Evolutionary conservation across 2,113 vertebrate species (phyloP), one percentile per base, ranked within the genome.

Genomic region (Gymnobelideus leadbeateri): DNA sequence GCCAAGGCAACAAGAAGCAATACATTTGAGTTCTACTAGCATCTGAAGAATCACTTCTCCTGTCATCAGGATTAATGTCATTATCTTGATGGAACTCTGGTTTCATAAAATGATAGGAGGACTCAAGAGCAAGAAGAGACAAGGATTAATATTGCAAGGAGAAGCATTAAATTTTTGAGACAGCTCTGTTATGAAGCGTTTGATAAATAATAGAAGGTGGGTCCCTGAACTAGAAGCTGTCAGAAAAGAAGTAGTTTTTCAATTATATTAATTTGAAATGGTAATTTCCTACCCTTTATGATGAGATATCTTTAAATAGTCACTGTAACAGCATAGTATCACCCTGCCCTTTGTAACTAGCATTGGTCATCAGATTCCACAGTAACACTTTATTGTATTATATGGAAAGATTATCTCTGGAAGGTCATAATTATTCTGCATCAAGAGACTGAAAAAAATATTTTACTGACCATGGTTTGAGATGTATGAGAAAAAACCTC

Each of bases 161-260:
- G 89, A 96, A 95, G 92, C 93, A 93, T 95, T 54, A 92, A 92
- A 95, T 96, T 97, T 93, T 97, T 84, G 89, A 96, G 96, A 97
- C 96, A 97, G 53, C 93, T 91, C 51, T 93, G 28, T 3, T 95
- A 23, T 19, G 0, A 11, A 2, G 12, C 94, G 43, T 89, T 97
- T 94, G 57, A 90, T n/a, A 93, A 97, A 77, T 77, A 93, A 96
- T 92, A 94, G 91, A 61, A 95, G 94, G 92, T 28, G 37, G 37
- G 90, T 94, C 90, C 52, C 96, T 21, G 55, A 94, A 93, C n/a
- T 96, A 94, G 89, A 23, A 92, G 94, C 51, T 94, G 8, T 94
- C 90, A 96, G 89, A 91, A 51, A 92, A 52, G 37, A 96, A 92
- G 51, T 89, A 94, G 95, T 31, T 43, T 94, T 94, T 93, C 93